Conservation (phyloP, 92 coral and sea anemone genomes). For the Epizoanthus scotinus region DNA sequence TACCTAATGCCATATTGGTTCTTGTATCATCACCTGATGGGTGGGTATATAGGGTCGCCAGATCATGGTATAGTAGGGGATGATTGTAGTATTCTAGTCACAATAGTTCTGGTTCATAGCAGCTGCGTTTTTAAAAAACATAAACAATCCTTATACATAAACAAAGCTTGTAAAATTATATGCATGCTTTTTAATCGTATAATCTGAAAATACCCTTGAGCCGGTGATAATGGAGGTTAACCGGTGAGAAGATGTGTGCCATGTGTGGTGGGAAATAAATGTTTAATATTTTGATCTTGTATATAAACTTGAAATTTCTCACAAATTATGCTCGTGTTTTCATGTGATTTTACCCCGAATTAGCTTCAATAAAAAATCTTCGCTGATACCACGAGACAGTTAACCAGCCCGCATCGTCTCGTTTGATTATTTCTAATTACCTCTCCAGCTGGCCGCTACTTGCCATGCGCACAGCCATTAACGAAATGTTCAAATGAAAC, state of each 20-base stretch:
- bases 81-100: background rate
- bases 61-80: background rate
- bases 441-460: slow-evolving; percentile 3
- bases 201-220: background rate
- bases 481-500: slow-evolving; percentile 22
- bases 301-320: too few species aligned
- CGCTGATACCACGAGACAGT: background rate
- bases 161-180: slow-evolving; percentile 6
- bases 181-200: background rate
- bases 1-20: too few species aligned
- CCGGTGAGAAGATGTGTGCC: background rate
- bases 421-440: background rate
- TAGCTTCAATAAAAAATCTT: background rate
- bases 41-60: background rate
- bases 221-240: background rate
- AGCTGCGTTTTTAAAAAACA: slow-evolving; percentile 1
- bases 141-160: background rate
- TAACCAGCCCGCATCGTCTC: background rate
- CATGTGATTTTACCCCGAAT: background rate
- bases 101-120: slow-evolving; percentile 1
- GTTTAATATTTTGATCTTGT: too few species aligned
- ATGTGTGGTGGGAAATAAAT: too few species aligned
- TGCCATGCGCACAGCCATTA: slow-evolving; percentile 38
- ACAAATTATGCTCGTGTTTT: background rate
- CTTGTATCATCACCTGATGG: background rate